phyloP scores from a whole-genome alignment of 2,113 vertebrate species.

The Eulacestoma nigropectus region DNA sequence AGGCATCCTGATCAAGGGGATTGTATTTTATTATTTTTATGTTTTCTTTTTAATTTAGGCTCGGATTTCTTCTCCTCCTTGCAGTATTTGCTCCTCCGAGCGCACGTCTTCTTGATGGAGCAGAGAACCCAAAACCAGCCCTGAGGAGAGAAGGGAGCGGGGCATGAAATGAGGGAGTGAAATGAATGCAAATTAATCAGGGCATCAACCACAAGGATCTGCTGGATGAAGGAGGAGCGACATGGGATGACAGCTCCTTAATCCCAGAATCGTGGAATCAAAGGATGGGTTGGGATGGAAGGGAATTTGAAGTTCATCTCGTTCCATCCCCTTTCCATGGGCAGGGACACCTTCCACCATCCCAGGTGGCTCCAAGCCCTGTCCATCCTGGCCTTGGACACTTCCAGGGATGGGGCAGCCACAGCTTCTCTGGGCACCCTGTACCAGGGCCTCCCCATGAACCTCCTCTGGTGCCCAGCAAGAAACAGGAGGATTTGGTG shows the following conservation, averaged over 20 bases:
- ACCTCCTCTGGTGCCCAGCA: background rate
- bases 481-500: background rate
- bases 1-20: constrained; percentile 34
- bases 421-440: background rate
- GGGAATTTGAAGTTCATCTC: background rate
- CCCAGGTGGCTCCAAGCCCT: background rate
- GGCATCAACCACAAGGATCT: background rate
- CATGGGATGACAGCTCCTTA: background rate
- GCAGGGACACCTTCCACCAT: background rate
- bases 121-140: background rate
- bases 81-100: background rate
- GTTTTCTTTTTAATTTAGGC: background rate
- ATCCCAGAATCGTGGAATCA: background rate
- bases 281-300: background rate
- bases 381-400: background rate
- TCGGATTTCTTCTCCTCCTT: background rate
- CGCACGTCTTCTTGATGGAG: background rate
- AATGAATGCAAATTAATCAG: background rate
- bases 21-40: background rate
- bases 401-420: background rate
- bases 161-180: background rate
- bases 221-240: background rate
- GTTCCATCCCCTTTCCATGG: background rate
- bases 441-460: background rate
- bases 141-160: background rate